Evolutionary conservation across 1,140 invertebrate genomes (phyloP).

Genomic region (Caenorhabditis latens): DNA sequence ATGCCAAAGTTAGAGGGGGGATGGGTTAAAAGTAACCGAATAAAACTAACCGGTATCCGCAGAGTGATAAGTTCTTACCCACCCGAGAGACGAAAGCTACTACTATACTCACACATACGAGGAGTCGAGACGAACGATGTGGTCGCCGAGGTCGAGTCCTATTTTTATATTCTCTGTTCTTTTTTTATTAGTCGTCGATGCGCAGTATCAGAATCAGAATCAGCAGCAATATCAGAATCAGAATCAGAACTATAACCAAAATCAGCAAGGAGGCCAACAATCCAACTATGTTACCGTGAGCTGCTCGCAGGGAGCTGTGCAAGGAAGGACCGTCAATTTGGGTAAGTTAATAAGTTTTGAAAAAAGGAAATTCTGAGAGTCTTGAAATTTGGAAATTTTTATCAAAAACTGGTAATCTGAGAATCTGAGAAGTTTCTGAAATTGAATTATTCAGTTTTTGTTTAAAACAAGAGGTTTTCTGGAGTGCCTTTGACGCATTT

Average conservation of each 20-base stretch:
- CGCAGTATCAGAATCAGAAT: slow-evolving; percentile 25
- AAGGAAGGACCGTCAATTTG: slow-evolving; percentile 54
- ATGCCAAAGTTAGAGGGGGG: not conserved
- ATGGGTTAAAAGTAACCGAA: no score
- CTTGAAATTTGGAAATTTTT: no score
- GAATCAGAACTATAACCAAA: slow-evolving; percentile 9
- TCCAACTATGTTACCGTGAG: slow-evolving; percentile 45
- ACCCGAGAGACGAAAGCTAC: not conserved
- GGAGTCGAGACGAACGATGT: not conserved
- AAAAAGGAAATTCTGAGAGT: not conserved
- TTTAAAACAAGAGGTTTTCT: no score
- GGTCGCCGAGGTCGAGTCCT: not conserved
- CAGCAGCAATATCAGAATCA: no score
- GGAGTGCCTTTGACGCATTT: no score
- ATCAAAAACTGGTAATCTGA: no score
- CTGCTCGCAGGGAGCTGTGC: slow-evolving; percentile 57
- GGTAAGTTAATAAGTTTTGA: slow-evolving; percentile 28
- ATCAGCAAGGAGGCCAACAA: not conserved
- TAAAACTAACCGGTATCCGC: no score
- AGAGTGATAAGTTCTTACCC: not conserved
- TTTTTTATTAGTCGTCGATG: not conserved
- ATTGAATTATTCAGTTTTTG: no score
- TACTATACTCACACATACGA: not conserved
- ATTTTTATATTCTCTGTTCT: not conserved
- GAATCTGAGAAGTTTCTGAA: no score